phyloP scores from a whole-genome alignment of 2,113 vertebrate genomes.

The Budorcas taxicolor region DNA sequence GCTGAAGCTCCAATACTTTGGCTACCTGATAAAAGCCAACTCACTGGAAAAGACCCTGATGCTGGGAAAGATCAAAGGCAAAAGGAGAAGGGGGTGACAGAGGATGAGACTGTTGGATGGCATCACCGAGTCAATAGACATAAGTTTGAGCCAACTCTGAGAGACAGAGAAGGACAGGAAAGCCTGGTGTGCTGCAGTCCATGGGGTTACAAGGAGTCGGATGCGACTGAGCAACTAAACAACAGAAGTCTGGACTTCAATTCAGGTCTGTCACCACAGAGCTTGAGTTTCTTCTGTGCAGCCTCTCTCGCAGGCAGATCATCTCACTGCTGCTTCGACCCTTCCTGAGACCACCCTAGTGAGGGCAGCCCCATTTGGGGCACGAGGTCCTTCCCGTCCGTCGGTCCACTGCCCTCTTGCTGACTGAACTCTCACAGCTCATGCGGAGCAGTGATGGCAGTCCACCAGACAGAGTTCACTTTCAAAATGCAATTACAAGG shows the following conservation, averaged over 20 bases:
- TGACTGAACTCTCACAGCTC: neutral
- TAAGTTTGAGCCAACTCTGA: neutral
- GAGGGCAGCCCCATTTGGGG: neutral
- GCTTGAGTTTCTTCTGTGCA: neutral
- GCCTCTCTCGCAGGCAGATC: neutral
- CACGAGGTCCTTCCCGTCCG: neutral
- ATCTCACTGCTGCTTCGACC: neutral
- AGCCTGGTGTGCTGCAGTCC: neutral
- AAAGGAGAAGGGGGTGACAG: neutral
- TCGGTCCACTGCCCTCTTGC: neutral
- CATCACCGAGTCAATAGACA: neutral
- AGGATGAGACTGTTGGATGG: neutral
- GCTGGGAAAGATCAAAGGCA: neutral
- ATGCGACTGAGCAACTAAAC: neutral
- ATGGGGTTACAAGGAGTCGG: rapidly evolving
- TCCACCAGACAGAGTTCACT: neutral
- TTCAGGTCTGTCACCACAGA: neutral
- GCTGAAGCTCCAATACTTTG: neutral
- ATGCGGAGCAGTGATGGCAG: neutral
- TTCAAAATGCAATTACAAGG: neutral
- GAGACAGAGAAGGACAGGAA: neutral
- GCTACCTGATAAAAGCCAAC: neutral
- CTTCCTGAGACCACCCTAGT: neutral
- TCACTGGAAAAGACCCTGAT: neutral
- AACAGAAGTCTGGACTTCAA: neutral